These are phyloP conservation scores for Arge pagana DNA, from an alignment of 2,888 invertebrate species.

Conservation along the genomic window DNA sequence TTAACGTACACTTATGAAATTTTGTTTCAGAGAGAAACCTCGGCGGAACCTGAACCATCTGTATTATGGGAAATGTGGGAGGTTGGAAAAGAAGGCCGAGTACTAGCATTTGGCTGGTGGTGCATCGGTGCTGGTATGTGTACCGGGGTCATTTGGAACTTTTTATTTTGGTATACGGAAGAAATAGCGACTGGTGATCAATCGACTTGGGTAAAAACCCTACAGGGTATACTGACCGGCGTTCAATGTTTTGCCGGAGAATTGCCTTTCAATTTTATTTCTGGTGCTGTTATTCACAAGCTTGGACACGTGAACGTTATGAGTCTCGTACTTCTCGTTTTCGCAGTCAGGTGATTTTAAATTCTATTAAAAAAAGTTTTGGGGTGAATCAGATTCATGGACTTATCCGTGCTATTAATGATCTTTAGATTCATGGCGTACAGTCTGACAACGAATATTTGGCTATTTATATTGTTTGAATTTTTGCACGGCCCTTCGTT, in stretches of 20 bases:
- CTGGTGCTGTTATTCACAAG: conserved; percentile 59
- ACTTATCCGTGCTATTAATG: conserved; percentile 5
- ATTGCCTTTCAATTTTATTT: conserved; percentile 84
- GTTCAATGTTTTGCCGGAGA: conserved; percentile 85
- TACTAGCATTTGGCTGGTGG: conserved; percentile 78
- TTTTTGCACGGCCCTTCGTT: conserved; percentile 85
- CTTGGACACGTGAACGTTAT: conserved; percentile 84
- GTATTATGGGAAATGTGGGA: conserved; percentile 46
- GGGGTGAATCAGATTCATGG: not conserved
- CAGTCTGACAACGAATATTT: conserved; percentile 77
- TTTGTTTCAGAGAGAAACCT: too few relatives aligned
- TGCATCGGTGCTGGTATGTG: conserved; percentile 82
- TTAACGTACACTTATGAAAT: too few relatives aligned
- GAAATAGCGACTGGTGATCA: conserved; percentile 64
- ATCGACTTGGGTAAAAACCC: conserved; percentile 68
- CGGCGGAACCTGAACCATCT: conserved; percentile 44
- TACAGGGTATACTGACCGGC: conserved; percentile 73
- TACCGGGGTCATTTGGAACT: conserved; percentile 86
- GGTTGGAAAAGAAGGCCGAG: conserved; percentile 45
- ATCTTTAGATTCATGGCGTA: conserved; percentile 73
- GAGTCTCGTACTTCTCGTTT: conserved; percentile 79
- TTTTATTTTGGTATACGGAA: conserved; percentile 84
- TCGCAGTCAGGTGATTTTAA: conserved; percentile 68
- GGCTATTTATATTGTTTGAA: conserved; percentile 86
- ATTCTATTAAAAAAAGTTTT: conserved; percentile 1